Evolutionary conservation across 2,888 invertebrate species (phyloP).

Genomic region (Physocephala rufipes): DNA sequence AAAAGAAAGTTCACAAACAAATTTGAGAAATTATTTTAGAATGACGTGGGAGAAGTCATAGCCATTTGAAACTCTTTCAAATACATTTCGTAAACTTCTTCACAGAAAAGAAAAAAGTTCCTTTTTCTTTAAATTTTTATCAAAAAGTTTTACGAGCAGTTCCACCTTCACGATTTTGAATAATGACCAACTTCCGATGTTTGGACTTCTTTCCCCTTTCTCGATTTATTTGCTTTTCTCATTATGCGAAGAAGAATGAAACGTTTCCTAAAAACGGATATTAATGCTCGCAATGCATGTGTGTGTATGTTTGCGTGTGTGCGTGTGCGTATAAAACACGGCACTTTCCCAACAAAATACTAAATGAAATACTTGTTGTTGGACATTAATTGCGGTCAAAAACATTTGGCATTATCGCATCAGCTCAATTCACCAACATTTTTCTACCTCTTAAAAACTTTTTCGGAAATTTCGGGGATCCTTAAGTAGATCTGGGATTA

Average conservation of each 20-base stretch:
- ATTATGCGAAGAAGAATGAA: too few species aligned
- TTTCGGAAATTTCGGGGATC: conserved; percentile 19
- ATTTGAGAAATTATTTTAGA: too few species aligned
- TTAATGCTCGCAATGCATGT: conserved; percentile 3
- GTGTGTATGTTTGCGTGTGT: too few species aligned
- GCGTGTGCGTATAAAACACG: too few species aligned
- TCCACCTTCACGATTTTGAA: neutral
- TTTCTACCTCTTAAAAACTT: conserved; percentile 6
- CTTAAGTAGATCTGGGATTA: conserved; percentile 15
- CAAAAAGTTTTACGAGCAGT: conserved; percentile 1
- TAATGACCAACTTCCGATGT: conserved; percentile 3
- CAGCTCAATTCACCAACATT: neutral
- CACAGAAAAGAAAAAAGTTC: neutral
- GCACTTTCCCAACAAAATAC: too few species aligned
- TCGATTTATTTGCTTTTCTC: too few species aligned
- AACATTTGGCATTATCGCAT: conserved; percentile 52
- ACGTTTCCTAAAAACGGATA: conserved; percentile 6
- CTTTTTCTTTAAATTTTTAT: neutral
- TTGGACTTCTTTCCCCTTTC: neutral
- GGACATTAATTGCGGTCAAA: conserved; percentile 63
- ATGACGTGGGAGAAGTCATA: too few species aligned
- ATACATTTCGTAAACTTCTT: neutral
- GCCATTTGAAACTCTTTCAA: neutral
- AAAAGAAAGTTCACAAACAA: too few species aligned
- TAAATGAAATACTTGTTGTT: neutral